Base-by-base conservation (phyloP, 1,140 invertebrate genomes). In the Drosophila fuyamai region DNA sequence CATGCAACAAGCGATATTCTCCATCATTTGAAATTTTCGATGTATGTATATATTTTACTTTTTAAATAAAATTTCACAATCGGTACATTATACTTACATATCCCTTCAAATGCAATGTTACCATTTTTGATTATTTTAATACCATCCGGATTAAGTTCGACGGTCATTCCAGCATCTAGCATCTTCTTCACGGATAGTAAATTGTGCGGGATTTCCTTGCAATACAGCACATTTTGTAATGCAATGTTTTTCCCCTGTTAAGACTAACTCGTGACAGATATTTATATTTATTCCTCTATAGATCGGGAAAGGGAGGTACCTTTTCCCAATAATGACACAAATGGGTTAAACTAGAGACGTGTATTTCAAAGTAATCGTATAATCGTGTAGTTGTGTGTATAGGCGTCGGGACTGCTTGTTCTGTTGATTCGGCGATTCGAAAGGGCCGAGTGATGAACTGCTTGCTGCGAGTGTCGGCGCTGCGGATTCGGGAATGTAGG, bases 11-110 rank as follows among this genome's bases (percentile, higher is more conserved):
- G 18, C 35, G 51, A 54, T 38, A 54, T 13, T 38, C 7, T 23
- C 4, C 35, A 38, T n/a, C 12, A 38, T 23, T 54, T 38, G 7
- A 23, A 18, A 23, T 40, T 55, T 5, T 13, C 7, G 53, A 62
- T 55, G 14, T 55, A 62, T 55, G 14, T 55, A 58, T 35, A 70
- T 81, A 80, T 44, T 63, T 70, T 55, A 88, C 73, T 53, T 14
- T 51, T 57, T 29, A 76, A 44, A 36, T 59, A 9, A 67, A 79
- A 80, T 61, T 74, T 54, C 4, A 77, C 16, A 61, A 27, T 61
- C 29, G 56, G 56, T 58, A 43, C 61, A 92, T 35, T 51, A 32
- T 12, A 32, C 27, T 32, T 14, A 51, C 27, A 51, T 10, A 16
- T 14, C 4, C n/a, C 29, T 10, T 51, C 27, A 32, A 32, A 51